Conservation (phyloP, 2,113 vertebrate genomes). For the Hippocampus comes region DNA sequence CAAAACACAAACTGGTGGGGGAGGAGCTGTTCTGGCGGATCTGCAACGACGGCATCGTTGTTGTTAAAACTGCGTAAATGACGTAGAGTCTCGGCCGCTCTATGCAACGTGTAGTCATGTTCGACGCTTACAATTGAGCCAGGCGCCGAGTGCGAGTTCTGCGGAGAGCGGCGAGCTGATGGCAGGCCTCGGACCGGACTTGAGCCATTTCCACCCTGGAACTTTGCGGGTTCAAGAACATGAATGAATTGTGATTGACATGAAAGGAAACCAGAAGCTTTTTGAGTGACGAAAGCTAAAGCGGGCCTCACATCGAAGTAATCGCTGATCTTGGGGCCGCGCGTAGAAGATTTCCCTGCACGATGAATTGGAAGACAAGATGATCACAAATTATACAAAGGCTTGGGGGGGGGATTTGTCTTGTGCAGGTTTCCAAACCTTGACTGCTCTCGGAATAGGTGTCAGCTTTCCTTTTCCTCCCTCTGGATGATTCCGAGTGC, state of each 20-base stretch:
- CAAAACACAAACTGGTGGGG: conserved; percentile 92
- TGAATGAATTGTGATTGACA: not conserved
- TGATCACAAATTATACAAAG: not conserved
- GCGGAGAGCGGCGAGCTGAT: conserved; percentile 89
- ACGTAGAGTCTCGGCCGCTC: not conserved
- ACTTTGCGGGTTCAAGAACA: conserved; percentile 64
- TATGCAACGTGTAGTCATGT: not conserved
- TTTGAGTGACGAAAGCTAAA: not conserved
- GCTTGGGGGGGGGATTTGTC: not conserved
- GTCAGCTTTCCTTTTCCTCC: conserved; percentile 97
- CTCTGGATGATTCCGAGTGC: conserved; percentile 90
- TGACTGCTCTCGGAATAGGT: conserved; percentile 95
- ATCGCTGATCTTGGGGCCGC: conserved; percentile 96
- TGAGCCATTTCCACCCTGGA: conserved; percentile 95
- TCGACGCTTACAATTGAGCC: conserved; percentile 83
- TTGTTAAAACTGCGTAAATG: not conserved
- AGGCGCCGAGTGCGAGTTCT: conserved; percentile 94
- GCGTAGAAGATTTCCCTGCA: conserved; percentile 88
- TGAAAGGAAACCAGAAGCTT: not conserved
- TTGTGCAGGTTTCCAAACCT: conserved; percentile 70
- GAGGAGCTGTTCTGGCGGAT: conserved; percentile 97
- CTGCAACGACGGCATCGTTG: conserved; percentile 53
- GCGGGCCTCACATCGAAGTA: conserved; percentile 90
- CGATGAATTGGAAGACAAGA: conserved; percentile 28
- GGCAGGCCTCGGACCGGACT: conserved; percentile 94